phyloP scores from a whole-genome alignment of 2,888 invertebrate genomes.

The Polymixis lichenea region DNA sequence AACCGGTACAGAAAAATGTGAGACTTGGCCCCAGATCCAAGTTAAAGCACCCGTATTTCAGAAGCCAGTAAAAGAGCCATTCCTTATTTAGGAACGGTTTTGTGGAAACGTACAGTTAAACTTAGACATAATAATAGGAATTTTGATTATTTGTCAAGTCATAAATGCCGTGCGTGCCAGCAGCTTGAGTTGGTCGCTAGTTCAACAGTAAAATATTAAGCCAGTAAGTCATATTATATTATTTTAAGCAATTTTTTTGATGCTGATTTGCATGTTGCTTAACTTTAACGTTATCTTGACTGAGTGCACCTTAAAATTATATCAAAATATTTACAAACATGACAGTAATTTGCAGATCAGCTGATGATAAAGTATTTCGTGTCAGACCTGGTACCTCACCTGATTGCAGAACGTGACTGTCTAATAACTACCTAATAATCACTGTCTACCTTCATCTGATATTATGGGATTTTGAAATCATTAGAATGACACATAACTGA shows the following conservation, averaged over 20 bases:
- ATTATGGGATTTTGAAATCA: conserved; percentile 17
- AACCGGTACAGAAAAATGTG: too few relatives aligned
- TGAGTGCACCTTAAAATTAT: neutral
- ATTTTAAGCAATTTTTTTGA: neutral
- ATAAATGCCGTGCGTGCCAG: neutral
- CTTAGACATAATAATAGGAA: neutral
- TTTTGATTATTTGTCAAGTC: neutral
- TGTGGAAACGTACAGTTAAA: neutral
- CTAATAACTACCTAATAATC: conserved; percentile 25
- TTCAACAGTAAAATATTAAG: neutral
- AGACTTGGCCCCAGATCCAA: too few relatives aligned
- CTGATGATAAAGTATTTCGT: conserved; percentile 8
- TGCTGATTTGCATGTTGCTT: neutral
- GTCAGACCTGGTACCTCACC: conserved; percentile 6
- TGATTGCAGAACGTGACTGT: conserved; percentile 4
- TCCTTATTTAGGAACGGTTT: neutral
- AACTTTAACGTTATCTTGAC: conserved; percentile 9
- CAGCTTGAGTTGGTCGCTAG: neutral
- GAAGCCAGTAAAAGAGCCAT: neutral
- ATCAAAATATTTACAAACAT: neutral
- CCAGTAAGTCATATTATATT: neutral
- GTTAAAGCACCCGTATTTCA: too few relatives aligned
- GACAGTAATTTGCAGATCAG: conserved; percentile 31
- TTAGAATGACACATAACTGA: neutral
- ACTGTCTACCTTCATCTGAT: conserved; percentile 38